Percentiles rank a stretch among this genome's conserved stretches.
Conservation (phyloP, 1,140 invertebrate genomes). For the Laupala kohalensis region DNA sequence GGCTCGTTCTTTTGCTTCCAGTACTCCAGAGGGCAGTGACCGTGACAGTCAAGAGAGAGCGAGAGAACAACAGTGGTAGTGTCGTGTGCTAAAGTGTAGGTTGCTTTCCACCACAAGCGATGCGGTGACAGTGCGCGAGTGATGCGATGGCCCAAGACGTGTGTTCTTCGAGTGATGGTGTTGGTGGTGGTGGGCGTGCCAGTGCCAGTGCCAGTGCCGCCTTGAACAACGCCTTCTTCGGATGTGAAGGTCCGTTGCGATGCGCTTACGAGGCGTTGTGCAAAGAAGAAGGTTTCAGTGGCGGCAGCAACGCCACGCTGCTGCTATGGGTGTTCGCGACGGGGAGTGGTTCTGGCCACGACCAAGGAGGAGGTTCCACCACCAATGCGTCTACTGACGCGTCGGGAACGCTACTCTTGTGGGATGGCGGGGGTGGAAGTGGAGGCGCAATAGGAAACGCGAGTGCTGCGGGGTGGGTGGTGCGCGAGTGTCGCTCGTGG, state of each 20-base stretch:
- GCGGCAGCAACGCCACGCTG: background rate
- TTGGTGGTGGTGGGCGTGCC: background rate
- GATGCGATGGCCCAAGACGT: background rate
- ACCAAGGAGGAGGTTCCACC: background rate
- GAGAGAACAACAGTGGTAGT: background rate
- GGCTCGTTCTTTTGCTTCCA: too few species aligned
- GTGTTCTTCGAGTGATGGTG: too few species aligned
- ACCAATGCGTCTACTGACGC: too few species aligned
- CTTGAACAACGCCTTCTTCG: too few species aligned
- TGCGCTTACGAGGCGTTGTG: background rate
- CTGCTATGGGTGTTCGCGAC: background rate
- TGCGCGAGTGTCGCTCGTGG: background rate
- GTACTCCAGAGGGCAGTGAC: too few species aligned
- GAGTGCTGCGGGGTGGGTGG: background rate
- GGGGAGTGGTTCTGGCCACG: too few species aligned
- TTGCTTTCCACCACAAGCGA: too few species aligned
- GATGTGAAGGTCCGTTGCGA: too few species aligned
- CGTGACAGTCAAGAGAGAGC: background rate
- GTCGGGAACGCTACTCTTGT: background rate
- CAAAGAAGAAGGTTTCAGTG: too few species aligned
- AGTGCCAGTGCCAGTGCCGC: too few species aligned
- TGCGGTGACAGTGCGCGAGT: background rate
- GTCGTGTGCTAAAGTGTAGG: background rate
- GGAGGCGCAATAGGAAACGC: background rate
- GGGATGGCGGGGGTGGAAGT: background rate